Conservation (phyloP, 2,888 invertebrate genomes). For the Leptura quadrifasciata region DNA sequence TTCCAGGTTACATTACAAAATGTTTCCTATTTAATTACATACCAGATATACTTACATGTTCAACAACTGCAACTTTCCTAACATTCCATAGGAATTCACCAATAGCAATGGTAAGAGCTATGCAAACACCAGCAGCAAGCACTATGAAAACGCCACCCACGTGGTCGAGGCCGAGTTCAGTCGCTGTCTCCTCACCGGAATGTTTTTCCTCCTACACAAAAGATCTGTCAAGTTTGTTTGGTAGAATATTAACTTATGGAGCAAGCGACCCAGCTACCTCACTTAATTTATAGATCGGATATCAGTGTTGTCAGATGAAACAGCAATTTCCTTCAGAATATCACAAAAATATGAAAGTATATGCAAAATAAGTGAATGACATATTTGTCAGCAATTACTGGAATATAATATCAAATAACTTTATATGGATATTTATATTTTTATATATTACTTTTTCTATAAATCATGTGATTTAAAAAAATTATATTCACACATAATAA, state of each 20-base stretch:
- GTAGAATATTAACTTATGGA: constrained; percentile 49
- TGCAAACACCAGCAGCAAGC: constrained; percentile 82
- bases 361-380: too few species aligned
- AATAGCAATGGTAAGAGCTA: constrained; percentile 85
- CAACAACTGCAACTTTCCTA: constrained; percentile 84
- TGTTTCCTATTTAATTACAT: background rate
- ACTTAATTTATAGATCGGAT: constrained; percentile 13
- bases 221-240: constrained; percentile 49
- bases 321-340: background rate
- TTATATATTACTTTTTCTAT: too few species aligned
- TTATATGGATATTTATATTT: too few species aligned
- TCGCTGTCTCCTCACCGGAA: constrained; percentile 69
- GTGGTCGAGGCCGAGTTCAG: constrained; percentile 86
- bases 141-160: constrained; percentile 95
- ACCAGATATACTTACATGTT: constrained; percentile 78
- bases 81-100: constrained; percentile 92
- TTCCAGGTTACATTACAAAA: background rate
- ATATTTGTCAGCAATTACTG: too few species aligned
- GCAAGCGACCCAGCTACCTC: constrained; percentile 41
- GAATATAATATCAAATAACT: too few species aligned
- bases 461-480: too few species aligned
- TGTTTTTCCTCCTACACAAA: constrained; percentile 61
- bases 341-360: too few species aligned
- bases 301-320: constrained; percentile 11
- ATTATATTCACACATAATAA: too few species aligned